A percentile compares a stretch with the other conserved stretches of the same genome.
Evolutionary conservation across 1,140 invertebrate genomes (phyloP).

Genomic region (Daktulosphaira vitifoliae): DNA sequence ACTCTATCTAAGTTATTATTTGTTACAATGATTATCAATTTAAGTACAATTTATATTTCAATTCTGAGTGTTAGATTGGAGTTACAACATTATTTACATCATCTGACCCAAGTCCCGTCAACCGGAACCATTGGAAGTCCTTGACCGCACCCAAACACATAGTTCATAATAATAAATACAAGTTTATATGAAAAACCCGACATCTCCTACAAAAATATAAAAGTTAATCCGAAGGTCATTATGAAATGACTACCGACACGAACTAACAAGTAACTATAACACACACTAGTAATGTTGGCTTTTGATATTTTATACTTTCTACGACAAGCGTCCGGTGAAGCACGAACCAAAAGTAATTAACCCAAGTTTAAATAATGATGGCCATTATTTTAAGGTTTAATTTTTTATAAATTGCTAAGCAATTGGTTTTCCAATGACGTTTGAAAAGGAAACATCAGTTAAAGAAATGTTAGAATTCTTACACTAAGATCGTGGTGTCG

Average conservation of each 20-base stretch:
- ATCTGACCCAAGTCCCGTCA: not conserved
- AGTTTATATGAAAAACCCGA: not conserved
- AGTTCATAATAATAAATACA: not conserved
- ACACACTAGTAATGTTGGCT: not conserved
- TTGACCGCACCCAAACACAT: constrained; percentile 7
- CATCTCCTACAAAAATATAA: constrained; percentile 25
- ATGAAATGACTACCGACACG: constrained; percentile 17
- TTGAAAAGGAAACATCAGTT: too few relatives aligned
- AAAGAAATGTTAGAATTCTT: too few relatives aligned
- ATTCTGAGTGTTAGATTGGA: too few relatives aligned
- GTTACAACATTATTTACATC: not conserved
- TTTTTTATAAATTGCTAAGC: too few relatives aligned
- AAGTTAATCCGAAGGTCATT: constrained; percentile 25
- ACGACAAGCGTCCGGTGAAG: not conserved
- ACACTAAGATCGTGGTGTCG: too few relatives aligned
- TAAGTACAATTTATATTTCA: too few relatives aligned
- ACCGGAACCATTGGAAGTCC: not conserved
- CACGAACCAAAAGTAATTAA: constrained; percentile 27
- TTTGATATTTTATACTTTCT: not conserved
- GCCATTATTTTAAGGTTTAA: too few relatives aligned
- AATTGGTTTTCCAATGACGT: too few relatives aligned
- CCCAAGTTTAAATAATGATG: constrained; percentile 21
- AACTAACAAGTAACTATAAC: constrained; percentile 19
- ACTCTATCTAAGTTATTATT: too few relatives aligned
- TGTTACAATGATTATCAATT: too few relatives aligned